Evolutionary conservation across 1,140 invertebrate genomes (phyloP), one percentile per base, ranked within the genome.

Genomic region (Choristoneura fumiferana): DNA sequence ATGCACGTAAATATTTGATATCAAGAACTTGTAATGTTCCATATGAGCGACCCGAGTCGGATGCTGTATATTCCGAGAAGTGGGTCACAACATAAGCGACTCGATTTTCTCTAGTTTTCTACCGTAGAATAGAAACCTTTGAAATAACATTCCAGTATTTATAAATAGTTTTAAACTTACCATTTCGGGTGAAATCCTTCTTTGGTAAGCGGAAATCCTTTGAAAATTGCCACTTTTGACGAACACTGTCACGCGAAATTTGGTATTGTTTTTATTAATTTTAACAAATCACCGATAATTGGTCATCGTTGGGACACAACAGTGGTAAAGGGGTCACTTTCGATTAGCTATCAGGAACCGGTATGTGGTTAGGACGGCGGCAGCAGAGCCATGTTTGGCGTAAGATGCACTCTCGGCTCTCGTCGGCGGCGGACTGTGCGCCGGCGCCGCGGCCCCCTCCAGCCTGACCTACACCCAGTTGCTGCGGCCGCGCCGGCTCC

Each of bases 381-480:
- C 39, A 56, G 67, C 40, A 58, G 60, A 66, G 66, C 76, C 82
- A 85, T 85, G 71, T 69, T 70, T 77, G 69, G 65, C 59, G 67
- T 54, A 64, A 65, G 72, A 68, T 81, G 77, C 80, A 72, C 71
- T 54, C 74, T 71, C 81, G 75, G 45, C 75, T 61, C 57, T 60
- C 62, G 80, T 68, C 66, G 67, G 70, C 66, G 65, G 52, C 71
- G 74, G 65, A 87, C 80, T 87, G 82, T 57, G 58, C 62, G 72
- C 60, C 39, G 65, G 60, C 67, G 57, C 62, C 6, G 58, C 53
- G 40, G 65, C 69, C 78, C 73, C 78, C 78, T 65, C 78, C 71
- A 73, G 64, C 57, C 73, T 85, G 84, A 87, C 82, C 84, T 81
- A 84, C 79, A 80, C 75, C 73, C n/a, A n/a, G n/a, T n/a, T 58